Evolutionary conservation across 2,888 invertebrate genomes (phyloP), one percentile per base, ranked within the genome.

Genomic region (Corythucha ciliata): DNA sequence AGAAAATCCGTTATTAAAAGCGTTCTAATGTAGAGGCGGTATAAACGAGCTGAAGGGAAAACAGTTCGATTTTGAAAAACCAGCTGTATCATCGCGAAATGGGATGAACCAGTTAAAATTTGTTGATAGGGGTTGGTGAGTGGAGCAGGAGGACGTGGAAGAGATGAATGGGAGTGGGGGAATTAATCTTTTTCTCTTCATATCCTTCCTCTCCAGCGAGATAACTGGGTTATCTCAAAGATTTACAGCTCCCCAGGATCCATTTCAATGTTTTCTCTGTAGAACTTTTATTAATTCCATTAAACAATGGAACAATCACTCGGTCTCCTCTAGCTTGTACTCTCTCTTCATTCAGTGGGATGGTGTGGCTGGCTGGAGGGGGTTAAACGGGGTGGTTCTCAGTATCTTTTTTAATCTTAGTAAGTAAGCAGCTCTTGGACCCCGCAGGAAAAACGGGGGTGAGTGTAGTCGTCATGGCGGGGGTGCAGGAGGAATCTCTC

Each of bases 341-440:
- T n/a, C n/a, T n/a, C n/a, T n/a, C n/a, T n/a, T n/a, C n/a, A n/a
- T n/a, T n/a, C n/a, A n/a, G n/a, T n/a, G n/a, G n/a, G n/a, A n/a
- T n/a, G n/a, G n/a, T n/a, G n/a, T 10, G 12, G 29, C 10, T 18
- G 14, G 37, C 42, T 16, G 16, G 45, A 8, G 26, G 16, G 51
- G 36, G 37, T 22, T n/a, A 21, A 16, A 14, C 40, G 14, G 20
- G 34, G 40, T 47, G 54, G 46, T 33, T 34, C 18, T 33, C 33
- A 21, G 51, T 55, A 57, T 55, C 57, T 57, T 57, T 57, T 57
- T 57, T 57, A 57, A 57, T 57, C 57, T 57, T 52, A 51, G 54
- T 57, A 55, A 57, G 57, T 57, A 57, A 57, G 52, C 47, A 52
- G 48, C 47, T 48, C 47, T 37, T 33, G 26, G 46, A 26, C 10